These are phyloP conservation scores for Tupaia chinensis DNA, from an alignment of 2,113 vertebrate genomes.

Conservation along the genomic window DNA sequence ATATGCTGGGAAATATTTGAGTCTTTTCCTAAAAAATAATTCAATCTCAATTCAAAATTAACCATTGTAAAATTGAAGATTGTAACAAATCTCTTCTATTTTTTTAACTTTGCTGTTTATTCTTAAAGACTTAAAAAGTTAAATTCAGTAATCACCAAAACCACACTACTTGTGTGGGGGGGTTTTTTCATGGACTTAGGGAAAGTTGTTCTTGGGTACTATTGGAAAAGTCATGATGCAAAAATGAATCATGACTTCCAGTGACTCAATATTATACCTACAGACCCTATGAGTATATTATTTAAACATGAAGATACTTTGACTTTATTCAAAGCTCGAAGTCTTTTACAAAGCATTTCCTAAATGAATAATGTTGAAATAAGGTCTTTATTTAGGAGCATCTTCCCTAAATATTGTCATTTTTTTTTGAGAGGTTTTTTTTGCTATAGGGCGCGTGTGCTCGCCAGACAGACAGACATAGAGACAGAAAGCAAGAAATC, in stretches of 20 bases:
- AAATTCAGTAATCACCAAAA: conserved; percentile 12
- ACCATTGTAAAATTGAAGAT: background rate
- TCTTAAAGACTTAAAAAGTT: conserved; percentile 57
- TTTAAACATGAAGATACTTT: conserved; percentile 51
- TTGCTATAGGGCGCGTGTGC: too few relatives aligned
- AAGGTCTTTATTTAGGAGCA: conserved; percentile 38
- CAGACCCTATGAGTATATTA: background rate
- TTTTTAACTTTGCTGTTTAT: background rate
- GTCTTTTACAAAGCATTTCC: conserved; percentile 50
- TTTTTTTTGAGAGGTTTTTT: background rate
- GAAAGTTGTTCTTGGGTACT: background rate
- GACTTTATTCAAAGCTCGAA: background rate
- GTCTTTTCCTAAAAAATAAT: conserved; percentile 22
- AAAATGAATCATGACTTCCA: too few relatives aligned
- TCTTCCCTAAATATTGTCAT: conserved; percentile 14
- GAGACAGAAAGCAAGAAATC: too few relatives aligned
- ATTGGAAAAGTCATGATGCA: too few relatives aligned
- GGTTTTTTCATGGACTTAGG: conserved; percentile 55
- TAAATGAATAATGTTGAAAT: conserved; percentile 53
- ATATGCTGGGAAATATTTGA: background rate
- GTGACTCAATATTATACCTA: background rate
- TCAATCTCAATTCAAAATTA: conserved; percentile 38
- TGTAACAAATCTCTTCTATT: background rate
- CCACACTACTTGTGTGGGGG: conserved; percentile 3
- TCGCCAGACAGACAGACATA: too few relatives aligned